Evolutionary conservation across 2,113 vertebrate genomes (phyloP).

Genomic region (human (Homo sapiens)): GRCh38 chr3:79224001-79224500

Average conservation of each 20-base stretch:
- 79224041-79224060: constrained; percentile 16
- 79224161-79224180: background rate
- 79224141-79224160: background rate
- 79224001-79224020: background rate
- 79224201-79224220: background rate
- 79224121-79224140: background rate
- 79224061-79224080: background rate
- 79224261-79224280: background rate
- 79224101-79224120: background rate
- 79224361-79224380: constrained; percentile 39
- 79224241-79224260: constrained; percentile 5
- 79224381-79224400: constrained; percentile 55
- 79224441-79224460: constrained; percentile 75
- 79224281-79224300: background rate
- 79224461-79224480: constrained; percentile 51
- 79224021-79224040: background rate
- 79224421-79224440: constrained; percentile 55
- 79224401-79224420: background rate
- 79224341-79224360: constrained; percentile 51
- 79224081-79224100: background rate
- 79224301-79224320: background rate
- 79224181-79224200: background rate
- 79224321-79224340: background rate
- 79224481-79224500: constrained; percentile 73
- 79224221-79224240: background rate